These are phyloP conservation scores for Aricia agestis DNA, from an alignment of 1,140 invertebrate genomes.

Conservation along the genomic window DNA sequence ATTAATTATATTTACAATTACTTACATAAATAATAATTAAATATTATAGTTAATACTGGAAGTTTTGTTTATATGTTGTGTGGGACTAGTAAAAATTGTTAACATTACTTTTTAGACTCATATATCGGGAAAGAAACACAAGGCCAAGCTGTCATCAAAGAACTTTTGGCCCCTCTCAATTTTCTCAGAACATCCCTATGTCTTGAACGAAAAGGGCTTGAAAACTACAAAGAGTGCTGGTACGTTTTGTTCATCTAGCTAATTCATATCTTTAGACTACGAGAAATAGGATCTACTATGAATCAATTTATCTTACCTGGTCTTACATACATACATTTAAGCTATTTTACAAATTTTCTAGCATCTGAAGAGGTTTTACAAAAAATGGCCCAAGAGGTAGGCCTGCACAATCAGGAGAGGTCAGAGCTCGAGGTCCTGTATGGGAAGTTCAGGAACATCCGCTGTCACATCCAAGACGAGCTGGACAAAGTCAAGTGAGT, in stretches of 20 bases:
- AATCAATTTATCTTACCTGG: no score
- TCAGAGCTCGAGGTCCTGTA: conserved; percentile 41
- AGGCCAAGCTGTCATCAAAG: conserved; percentile 44
- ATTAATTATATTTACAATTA: no score
- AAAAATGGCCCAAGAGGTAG: conserved; percentile 48
- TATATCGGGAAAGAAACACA: conserved; percentile 67
- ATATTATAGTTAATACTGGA: no score
- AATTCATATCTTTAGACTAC: no score
- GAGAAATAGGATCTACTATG: no score
- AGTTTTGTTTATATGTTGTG: no score
- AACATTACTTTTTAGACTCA: conserved; percentile 40
- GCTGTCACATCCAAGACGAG: conserved; percentile 54
- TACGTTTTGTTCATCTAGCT: conserved; percentile 18
- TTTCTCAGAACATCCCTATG: conserved; percentile 49
- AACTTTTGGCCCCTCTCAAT: conserved; percentile 48
- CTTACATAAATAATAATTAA: no score
- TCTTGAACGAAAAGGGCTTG: conserved; percentile 36
- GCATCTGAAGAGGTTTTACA: conserved; percentile 39
- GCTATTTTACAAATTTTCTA: conserved; percentile 10
- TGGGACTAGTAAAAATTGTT: no score
- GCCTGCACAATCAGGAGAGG: conserved; percentile 30
- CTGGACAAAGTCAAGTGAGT: conserved; percentile 55
- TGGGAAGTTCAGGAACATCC: conserved; percentile 37
- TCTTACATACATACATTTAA: no score
- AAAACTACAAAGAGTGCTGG: conserved; percentile 27